These are phyloP conservation scores for Plumapathes pennacea DNA, from an alignment of 92 coral and sea anemone genomes.

Conservation along the genomic window DNA sequence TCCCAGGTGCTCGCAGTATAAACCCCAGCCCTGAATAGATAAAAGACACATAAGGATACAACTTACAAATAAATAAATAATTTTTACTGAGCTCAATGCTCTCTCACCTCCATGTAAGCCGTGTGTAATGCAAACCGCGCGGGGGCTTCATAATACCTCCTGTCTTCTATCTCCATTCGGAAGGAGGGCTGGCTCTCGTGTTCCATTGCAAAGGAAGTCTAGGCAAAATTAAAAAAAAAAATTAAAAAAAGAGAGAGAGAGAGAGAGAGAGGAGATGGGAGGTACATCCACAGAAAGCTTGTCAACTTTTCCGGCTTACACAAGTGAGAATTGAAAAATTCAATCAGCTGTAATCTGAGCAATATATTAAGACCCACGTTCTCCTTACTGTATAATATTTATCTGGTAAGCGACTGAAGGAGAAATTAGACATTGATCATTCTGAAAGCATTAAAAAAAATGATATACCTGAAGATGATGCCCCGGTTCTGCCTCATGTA, in stretches of 20 bases:
- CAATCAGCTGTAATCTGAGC: too few species aligned
- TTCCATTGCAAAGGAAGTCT: conserved; percentile 86
- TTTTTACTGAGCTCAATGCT: too few species aligned
- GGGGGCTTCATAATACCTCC: conserved; percentile 85
- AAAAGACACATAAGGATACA: not conserved
- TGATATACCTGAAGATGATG: conserved; percentile 85
- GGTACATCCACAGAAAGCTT: too few species aligned
- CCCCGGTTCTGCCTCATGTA: conserved; percentile 96
- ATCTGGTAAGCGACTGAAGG: too few species aligned
- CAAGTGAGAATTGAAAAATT: not conserved
- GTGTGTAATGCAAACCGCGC: conserved; percentile 88
- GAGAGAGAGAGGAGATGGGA: too few species aligned
- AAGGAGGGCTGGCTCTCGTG: conserved; percentile 73
- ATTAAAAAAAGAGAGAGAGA: too few species aligned
- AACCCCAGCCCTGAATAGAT: conserved; percentile 87
- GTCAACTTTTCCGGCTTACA: too few species aligned
- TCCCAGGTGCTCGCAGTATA: conserved; percentile 87
- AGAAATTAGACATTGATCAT: too few species aligned
- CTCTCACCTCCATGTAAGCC: conserved; percentile 85
- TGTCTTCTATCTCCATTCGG: conserved; percentile 80
- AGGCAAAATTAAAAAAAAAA: not conserved
- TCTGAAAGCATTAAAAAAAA: too few species aligned
- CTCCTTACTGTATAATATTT: too few species aligned
- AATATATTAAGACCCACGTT: too few species aligned
- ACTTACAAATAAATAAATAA: not conserved